These are phyloP conservation scores for Hypercompe scribonia DNA, from an alignment of 2,888 invertebrate species.

Conservation along the genomic window DNA sequence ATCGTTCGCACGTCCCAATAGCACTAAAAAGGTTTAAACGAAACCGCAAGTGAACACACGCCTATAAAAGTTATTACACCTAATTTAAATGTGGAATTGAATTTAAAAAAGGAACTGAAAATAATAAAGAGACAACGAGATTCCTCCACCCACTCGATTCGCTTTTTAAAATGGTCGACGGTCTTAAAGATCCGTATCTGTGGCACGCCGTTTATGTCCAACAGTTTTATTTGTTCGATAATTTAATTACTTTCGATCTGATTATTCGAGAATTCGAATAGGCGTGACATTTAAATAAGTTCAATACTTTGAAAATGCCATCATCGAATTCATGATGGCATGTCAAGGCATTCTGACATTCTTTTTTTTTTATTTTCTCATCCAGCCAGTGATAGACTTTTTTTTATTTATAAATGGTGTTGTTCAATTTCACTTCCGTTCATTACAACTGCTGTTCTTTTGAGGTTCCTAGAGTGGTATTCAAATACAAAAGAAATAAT, in stretches of 20 bases:
- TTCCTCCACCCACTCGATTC: conserved; percentile 23
- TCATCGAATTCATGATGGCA: no score
- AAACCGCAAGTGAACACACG: conserved; percentile 25
- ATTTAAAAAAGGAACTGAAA: conserved; percentile 39
- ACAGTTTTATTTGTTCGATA: conserved; percentile 34
- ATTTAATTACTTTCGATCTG: conserved; percentile 32
- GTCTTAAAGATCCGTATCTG: conserved; percentile 29
- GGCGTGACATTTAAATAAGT: conserved; percentile 17
- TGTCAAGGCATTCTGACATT: no score
- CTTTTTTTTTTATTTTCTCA: not conserved
- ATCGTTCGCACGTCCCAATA: not conserved
- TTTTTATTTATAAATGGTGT: no score
- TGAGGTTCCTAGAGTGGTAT: not conserved
- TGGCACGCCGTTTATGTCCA: conserved; percentile 27
- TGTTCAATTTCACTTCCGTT: no score
- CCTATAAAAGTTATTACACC: conserved; percentile 39
- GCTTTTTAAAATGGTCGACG: conserved; percentile 24
- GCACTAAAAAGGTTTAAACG: conserved; percentile 16
- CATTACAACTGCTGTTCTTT: no score
- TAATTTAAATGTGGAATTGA: conserved; percentile 50
- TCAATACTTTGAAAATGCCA: conserved; percentile 3
- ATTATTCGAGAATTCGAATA: conserved; percentile 18
- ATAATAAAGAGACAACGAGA: conserved; percentile 14
- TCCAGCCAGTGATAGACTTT: not conserved
- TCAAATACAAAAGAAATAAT: not conserved